phyloP scores from a whole-genome alignment of 2,888 invertebrate species.

The Sminthurides aquaticus region DNA sequence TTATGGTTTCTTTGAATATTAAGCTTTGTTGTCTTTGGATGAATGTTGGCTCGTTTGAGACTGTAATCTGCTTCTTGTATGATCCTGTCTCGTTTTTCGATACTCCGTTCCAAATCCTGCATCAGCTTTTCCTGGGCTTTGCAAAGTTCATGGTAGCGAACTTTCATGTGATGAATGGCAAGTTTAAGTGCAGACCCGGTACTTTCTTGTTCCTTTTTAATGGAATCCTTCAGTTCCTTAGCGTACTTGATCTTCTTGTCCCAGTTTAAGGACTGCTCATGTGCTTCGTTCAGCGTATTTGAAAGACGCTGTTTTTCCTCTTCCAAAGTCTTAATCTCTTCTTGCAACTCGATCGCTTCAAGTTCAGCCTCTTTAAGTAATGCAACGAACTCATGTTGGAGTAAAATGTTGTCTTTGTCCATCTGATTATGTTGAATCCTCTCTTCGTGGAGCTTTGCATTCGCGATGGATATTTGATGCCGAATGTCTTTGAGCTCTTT shows the following conservation, averaged over 20 bases:
- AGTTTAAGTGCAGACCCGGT: constrained; percentile 33
- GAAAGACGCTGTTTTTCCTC: constrained; percentile 60
- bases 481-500: constrained; percentile 57
- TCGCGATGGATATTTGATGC: constrained; percentile 55
- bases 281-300: constrained; percentile 54
- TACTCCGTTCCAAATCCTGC: constrained; percentile 59
- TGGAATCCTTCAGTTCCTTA: constrained; percentile 61
- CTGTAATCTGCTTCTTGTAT: constrained; percentile 54
- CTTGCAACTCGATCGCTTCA: constrained; percentile 59
- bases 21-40: constrained; percentile 50
- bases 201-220: constrained; percentile 54
- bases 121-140: constrained; percentile 57
- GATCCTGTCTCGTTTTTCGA: constrained; percentile 59
- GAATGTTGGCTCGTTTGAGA: constrained; percentile 51
- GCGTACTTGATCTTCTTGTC: constrained; percentile 69
- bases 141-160: constrained; percentile 51
- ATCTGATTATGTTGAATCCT: constrained; percentile 52
- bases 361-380: constrained; percentile 61
- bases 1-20: constrained; percentile 55
- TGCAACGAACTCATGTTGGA: constrained; percentile 52
- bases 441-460: constrained; percentile 55
- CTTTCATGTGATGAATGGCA: constrained; percentile 44
- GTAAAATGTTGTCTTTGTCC: constrained; percentile 53
- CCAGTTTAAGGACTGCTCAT: constrained; percentile 62
- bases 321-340: constrained; percentile 59